A percentile compares a stretch with the other conserved stretches of the same genome.
Evolutionary conservation across 2,113 vertebrate genomes (phyloP).

Genomic region (Ceyx cyanopectus): DNA sequence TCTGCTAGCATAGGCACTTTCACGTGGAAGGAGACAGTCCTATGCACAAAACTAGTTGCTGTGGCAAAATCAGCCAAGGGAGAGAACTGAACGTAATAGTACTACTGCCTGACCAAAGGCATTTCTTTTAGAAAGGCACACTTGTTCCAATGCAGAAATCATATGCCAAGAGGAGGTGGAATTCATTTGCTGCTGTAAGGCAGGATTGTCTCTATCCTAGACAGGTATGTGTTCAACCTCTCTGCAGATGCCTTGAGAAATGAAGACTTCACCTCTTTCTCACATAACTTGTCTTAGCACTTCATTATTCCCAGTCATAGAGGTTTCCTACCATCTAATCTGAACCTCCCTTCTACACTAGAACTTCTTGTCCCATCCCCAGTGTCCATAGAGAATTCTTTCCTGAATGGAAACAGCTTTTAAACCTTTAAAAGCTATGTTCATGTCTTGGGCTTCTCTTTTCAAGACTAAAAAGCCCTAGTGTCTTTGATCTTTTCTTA

Average conservation of each 20-base stretch:
- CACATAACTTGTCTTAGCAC: neutral
- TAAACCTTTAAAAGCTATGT: slow-evolving; percentile 11
- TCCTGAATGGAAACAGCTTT: slow-evolving; percentile 43
- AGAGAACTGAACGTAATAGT: neutral
- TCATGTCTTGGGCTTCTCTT: slow-evolving; percentile 10
- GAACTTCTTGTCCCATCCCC: neutral
- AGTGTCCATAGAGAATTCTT: neutral
- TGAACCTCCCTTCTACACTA: neutral
- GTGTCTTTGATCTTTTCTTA: slow-evolving; percentile 46
- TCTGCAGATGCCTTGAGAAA: neutral
- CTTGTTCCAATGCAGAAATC: neutral
- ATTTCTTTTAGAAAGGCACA: neutral
- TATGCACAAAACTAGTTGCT: neutral
- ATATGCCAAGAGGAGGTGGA: neutral
- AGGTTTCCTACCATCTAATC: neutral
- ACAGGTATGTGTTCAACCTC: neutral
- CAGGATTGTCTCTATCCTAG: neutral
- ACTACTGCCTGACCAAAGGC: neutral
- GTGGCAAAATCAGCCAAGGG: neutral
- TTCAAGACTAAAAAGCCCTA: neutral
- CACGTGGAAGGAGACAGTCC: neutral
- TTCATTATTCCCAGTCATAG: neutral
- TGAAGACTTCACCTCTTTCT: neutral
- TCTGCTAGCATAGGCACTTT: neutral
- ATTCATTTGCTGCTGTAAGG: neutral